Base-by-base conservation (phyloP, 2,797 vertebrate genomes). In the Mallotus villosus region DNA sequence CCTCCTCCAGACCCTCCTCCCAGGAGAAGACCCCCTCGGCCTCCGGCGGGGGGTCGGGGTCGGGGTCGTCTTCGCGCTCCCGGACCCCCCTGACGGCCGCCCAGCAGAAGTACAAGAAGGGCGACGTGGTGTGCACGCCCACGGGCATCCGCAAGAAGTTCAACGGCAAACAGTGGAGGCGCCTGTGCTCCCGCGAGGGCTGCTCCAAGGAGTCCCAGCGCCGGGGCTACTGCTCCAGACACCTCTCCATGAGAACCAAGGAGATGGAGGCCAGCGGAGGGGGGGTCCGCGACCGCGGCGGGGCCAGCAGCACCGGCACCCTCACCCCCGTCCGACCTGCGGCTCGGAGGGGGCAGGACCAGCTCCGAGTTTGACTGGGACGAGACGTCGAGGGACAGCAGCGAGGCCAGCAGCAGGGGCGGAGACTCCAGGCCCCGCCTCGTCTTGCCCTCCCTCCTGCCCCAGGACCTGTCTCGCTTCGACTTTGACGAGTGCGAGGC, bases 21-120 rank as follows among this genome's bases (percentile, higher is more conserved):
- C 68, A 92, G 71, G 95, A 97, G 63, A 97, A 96, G 79, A 84
- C 90, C 32, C 84, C 90, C 8, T 78, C 84, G 0, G 67, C 77
- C 14, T 74, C 68, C 67, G 90, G 86, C 57, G 85, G 81, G 3
- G 87, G 84, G 0, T 79, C 83, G 1, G 89, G 89, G 29, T 87
- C 89, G 0, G 91, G 90, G 46, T 90, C 92, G 14, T 91, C 93
- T 0, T 93, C 93, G 0, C 94, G 95, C 16, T 96, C 95, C 25
- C 95, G 95, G 37, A 97, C 96, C 0, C 96, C 96, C 0, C 88
- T 97, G 46, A 96, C 96, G 0, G 95, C 95, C 0, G 95, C 96
- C 59, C 96, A 97, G 87, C 96, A 97, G 81, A 97, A 96, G 86
- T 98, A 97, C 79, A 97, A 97, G 82, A 98, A 98, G 79, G 96